A percentile compares a stretch with the other conserved stretches of the same genome.
phyloP scores from a whole-genome alignment of 2,888 invertebrate species.

The Pyrocoelia pectoralis region DNA sequence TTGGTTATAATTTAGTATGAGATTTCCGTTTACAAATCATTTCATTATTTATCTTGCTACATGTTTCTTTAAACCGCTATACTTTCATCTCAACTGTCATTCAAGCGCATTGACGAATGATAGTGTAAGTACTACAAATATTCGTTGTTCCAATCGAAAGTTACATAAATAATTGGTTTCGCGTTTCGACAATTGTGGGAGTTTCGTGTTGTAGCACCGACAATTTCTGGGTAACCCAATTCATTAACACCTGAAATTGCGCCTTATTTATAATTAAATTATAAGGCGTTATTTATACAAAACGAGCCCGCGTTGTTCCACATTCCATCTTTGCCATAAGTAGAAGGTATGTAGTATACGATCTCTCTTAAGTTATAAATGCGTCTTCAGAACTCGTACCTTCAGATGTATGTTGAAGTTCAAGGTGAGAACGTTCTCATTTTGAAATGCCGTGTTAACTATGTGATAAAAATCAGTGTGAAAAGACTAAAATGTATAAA shows the following conservation, averaged over 20 bases:
- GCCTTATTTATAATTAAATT: not conserved
- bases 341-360: conserved; percentile 43
- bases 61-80: no score
- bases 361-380: conserved; percentile 57
- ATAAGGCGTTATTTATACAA: conserved; percentile 1
- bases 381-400: conserved; percentile 49
- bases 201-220: not conserved
- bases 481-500: conserved; percentile 1
- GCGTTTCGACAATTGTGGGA: not conserved
- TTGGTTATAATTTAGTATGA: no score
- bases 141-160: no score
- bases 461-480: not conserved
- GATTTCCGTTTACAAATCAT: no score
- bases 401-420: conserved; percentile 55
- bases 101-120: no score
- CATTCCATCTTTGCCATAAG: conserved; percentile 42
- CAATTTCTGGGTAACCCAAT: not conserved
- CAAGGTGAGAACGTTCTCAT: conserved; percentile 48
- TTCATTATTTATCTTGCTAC: no score
- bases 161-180: not conserved
- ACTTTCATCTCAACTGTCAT: no score
- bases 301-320: conserved; percentile 35
- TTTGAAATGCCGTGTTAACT: conserved; percentile 1
- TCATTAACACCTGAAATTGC: not conserved
- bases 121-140: no score